phyloP scores from a whole-genome alignment of 2,113 vertebrate species.

The Oreochromis tanganicae region DNA sequence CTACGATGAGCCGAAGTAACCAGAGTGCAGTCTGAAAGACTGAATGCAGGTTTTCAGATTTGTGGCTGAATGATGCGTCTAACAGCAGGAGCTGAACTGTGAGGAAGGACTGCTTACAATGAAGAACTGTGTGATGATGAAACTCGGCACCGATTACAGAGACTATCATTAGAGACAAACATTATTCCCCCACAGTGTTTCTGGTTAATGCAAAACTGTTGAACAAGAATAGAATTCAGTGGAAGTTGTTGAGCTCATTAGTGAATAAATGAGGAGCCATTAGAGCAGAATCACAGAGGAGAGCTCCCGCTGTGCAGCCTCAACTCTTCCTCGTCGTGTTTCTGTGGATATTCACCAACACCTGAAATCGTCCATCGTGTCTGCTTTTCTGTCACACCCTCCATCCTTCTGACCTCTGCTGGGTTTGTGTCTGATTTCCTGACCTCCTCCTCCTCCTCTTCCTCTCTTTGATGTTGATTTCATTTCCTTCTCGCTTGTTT shows the following conservation, averaged over 20 bases:
- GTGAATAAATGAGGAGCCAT: neutral
- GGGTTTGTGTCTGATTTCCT: neutral
- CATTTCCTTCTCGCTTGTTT: neutral
- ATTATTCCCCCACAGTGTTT: neutral
- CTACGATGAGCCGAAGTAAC: accelerated
- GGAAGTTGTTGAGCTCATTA: neutral
- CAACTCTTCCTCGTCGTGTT: neutral
- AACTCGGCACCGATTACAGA: neutral
- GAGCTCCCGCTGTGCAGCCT: neutral
- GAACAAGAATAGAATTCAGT: neutral
- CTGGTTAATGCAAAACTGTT: neutral
- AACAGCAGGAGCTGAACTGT: neutral
- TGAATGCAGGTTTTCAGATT: accelerated
- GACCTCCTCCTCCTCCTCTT: neutral
- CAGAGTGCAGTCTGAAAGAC: accelerated
- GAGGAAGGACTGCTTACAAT: neutral
- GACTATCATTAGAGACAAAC: neutral
- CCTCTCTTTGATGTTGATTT: neutral
- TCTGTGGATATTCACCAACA: neutral
- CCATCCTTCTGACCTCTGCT: neutral
- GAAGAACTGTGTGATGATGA: neutral
- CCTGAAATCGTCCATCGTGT: neutral
- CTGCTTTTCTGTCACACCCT: neutral
- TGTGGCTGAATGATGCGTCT: neutral
- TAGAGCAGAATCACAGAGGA: neutral